Evolutionary conservation across 2,797 vertebrate species (phyloP).

Genomic region (Melopsittacus undulatus): DNA sequence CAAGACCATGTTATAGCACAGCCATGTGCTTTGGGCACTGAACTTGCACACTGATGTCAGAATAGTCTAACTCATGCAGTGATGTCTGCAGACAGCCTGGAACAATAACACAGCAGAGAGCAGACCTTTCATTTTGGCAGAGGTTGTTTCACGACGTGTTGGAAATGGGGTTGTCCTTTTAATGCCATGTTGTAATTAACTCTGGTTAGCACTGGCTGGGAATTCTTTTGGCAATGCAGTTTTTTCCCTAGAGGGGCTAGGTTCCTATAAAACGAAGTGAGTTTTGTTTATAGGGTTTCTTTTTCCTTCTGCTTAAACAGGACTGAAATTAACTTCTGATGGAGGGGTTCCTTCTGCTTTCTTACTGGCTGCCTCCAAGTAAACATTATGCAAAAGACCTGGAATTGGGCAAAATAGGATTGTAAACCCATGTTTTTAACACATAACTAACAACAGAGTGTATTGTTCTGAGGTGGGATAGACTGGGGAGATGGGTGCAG

Average conservation of each 20-base stretch:
- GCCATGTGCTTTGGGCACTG: constrained; percentile 25
- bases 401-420: background rate
- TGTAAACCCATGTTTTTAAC: background rate
- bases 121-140: constrained; percentile 24
- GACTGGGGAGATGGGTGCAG: background rate
- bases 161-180: background rate
- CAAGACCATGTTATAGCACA: constrained; percentile 5
- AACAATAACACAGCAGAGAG: constrained; percentile 30
- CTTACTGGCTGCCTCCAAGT: background rate
- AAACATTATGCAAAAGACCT: background rate
- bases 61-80: background rate
- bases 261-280: background rate
- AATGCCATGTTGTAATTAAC: constrained; percentile 10
- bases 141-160: background rate
- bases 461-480: background rate
- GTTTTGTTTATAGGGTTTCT: background rate
- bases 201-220: background rate
- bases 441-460: background rate
- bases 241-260: background rate
- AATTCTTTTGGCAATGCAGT: background rate
- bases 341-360: background rate
- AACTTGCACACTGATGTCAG: constrained; percentile 47
- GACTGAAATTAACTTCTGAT: background rate
- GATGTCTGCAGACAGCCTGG: constrained; percentile 35
- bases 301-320: background rate